Percentiles rank a stretch among this genome's conserved stretches.
These are phyloP conservation scores for Hypocryptadius cinnamomeus DNA, from an alignment of 2,113 vertebrate species.

Conservation along the genomic window DNA sequence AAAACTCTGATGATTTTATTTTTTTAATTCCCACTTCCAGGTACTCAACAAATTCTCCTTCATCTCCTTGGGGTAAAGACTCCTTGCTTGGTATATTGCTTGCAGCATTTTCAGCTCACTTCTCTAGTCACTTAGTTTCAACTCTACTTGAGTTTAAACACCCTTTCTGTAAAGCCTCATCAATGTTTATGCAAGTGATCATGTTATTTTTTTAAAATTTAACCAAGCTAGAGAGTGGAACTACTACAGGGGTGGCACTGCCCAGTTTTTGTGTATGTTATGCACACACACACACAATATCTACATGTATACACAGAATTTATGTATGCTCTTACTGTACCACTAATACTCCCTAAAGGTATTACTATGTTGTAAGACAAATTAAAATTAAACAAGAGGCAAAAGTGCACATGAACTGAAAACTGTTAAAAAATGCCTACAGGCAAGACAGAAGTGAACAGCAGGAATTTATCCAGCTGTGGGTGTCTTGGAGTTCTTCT, in stretches of 20 bases:
- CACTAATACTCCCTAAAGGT: conserved; percentile 43
- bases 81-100: background rate
- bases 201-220: background rate
- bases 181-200: background rate
- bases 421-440: conserved; percentile 53
- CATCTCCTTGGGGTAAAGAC: background rate
- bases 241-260: background rate
- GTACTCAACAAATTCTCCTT: background rate
- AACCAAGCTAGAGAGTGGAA: background rate
- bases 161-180: background rate
- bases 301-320: background rate
- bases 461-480: conserved; percentile 3
- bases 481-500: conserved; percentile 5
- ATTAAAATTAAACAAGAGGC: conserved; percentile 62
- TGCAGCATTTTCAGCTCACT: background rate
- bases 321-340: background rate
- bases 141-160: background rate
- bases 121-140: background rate
- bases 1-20: background rate
- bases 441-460: conserved; percentile 44
- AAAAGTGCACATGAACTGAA: conserved; percentile 49
- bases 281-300: background rate
- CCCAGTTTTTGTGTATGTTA: background rate
- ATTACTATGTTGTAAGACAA: conserved; percentile 56
- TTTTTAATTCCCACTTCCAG: background rate